A percentile compares a stretch with the other conserved stretches of the same genome.
These are phyloP conservation scores for Leptinotarsa defecta DNA, from an alignment of 1,140 invertebrate species.

Conservation along the genomic window DNA sequence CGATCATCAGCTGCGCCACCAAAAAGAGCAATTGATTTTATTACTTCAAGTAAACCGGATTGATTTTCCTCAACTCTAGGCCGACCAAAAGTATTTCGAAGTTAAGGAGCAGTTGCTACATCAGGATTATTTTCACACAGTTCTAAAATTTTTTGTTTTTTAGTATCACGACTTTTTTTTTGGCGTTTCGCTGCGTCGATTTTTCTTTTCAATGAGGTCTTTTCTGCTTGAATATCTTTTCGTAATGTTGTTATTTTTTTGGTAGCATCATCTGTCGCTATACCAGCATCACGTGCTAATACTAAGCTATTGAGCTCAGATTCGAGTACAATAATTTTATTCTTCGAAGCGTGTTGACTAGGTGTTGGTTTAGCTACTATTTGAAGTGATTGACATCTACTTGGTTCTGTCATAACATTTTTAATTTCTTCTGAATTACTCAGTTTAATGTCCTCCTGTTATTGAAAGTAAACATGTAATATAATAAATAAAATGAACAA, in stretches of 20 bases:
- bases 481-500: constrained; percentile 10
- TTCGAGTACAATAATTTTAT: constrained; percentile 29
- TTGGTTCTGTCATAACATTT: no score
- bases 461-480: constrained; percentile 6
- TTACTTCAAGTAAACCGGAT: constrained; percentile 28
- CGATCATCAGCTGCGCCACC: constrained; percentile 30
- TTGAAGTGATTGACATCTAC: background rate
- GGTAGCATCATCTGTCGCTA: constrained; percentile 1
- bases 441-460: background rate
- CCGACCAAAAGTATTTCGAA: constrained; percentile 24
- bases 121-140: constrained; percentile 22
- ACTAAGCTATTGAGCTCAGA: constrained; percentile 29
- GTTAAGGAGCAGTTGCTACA: constrained; percentile 25
- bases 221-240: background rate
- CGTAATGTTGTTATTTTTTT: background rate
- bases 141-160: constrained; percentile 13
- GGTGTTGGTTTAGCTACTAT: constrained; percentile 5
- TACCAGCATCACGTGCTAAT: constrained; percentile 24
- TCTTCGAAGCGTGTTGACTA: constrained; percentile 25
- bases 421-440: no score
- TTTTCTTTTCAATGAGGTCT: no score
- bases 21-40: constrained; percentile 21
- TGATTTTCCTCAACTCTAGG: constrained; percentile 33
- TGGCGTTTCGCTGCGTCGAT: no score
- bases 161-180: background rate